Percentiles rank a stretch among this genome's conserved stretches.
These are phyloP conservation scores for Sebastes baramenuke DNA, from an alignment of 2,797 vertebrate species.

Conservation along the genomic window DNA sequence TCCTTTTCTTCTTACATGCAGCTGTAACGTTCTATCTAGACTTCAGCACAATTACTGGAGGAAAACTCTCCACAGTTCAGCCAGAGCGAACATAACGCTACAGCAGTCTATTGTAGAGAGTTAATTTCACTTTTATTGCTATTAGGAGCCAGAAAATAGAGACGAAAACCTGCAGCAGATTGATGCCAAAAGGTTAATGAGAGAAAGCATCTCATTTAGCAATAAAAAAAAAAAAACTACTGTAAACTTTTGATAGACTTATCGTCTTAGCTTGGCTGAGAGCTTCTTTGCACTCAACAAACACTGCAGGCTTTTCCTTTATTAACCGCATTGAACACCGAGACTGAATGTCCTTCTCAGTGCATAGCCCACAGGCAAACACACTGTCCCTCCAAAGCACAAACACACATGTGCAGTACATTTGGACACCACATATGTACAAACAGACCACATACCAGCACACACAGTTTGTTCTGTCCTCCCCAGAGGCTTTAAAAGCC, in stretches of 20 bases:
- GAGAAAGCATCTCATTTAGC: background rate
- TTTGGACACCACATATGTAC: slow-evolving; percentile 4
- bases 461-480: slow-evolving; percentile 5
- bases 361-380: background rate
- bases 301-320: background rate
- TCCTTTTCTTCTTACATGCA: background rate
- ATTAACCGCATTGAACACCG: background rate
- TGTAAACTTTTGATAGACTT: slow-evolving; percentile 29
- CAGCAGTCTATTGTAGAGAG: background rate
- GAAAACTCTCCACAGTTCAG: background rate
- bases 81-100: background rate
- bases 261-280: background rate
- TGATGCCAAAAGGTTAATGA: slow-evolving; percentile 31
- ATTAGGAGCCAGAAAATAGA: background rate
- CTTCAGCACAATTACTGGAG: background rate
- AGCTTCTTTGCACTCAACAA: slow-evolving; percentile 1
- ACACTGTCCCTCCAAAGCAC: background rate
- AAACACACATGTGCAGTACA: background rate
- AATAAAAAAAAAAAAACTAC: background rate
- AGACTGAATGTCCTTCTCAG: background rate
- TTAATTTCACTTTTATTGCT: slow-evolving; percentile 21
- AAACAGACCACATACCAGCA: slow-evolving; percentile 7
- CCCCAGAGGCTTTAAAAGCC: background rate
- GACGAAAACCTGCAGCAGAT: slow-evolving; percentile 1
- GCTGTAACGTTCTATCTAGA: background rate